Conservation (phyloP, 2,888 invertebrate species). For the Drosophila histrio region DNA sequence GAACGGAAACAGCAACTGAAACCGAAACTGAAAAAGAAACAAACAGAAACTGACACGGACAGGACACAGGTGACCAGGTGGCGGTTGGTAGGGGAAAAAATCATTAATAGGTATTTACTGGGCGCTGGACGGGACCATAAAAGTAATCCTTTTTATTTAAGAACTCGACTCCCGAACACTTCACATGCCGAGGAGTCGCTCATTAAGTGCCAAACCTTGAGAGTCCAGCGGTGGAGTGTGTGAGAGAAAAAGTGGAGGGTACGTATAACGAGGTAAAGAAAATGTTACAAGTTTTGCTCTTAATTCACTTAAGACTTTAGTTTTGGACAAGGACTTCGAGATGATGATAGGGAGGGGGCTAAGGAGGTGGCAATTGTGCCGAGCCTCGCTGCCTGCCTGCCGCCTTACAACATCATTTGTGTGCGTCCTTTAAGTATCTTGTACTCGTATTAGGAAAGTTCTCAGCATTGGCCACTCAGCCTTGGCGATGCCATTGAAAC, state of each 20-base stretch:
- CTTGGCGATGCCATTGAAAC: slow-evolving; percentile 66
- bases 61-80: slow-evolving; percentile 24
- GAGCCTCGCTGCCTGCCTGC: slow-evolving; percentile 9
- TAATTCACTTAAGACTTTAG: slow-evolving; percentile 79
- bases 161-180: slow-evolving; percentile 54
- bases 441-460: slow-evolving; percentile 67
- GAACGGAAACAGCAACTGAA: slow-evolving; percentile 2
- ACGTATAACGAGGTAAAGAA: slow-evolving; percentile 59
- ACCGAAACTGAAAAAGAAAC: neutral
- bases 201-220: slow-evolving; percentile 63
- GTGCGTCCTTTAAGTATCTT: slow-evolving; percentile 74
- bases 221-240: slow-evolving; percentile 1
- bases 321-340: slow-evolving; percentile 43
- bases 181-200: slow-evolving; percentile 52
- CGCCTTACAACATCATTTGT: slow-evolving; percentile 58
- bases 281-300: slow-evolving; percentile 72
- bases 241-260: neutral
- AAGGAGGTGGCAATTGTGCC: slow-evolving; percentile 7
- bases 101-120: slow-evolving; percentile 61
- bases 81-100: slow-evolving; percentile 24
- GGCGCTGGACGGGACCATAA: slow-evolving; percentile 24
- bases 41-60: neutral
- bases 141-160: slow-evolving; percentile 71
- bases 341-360: neutral
- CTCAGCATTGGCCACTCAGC: slow-evolving; percentile 43